These are phyloP conservation scores for Hylia prasina DNA, from an alignment of 2,113 vertebrate genomes.

Conservation along the genomic window DNA sequence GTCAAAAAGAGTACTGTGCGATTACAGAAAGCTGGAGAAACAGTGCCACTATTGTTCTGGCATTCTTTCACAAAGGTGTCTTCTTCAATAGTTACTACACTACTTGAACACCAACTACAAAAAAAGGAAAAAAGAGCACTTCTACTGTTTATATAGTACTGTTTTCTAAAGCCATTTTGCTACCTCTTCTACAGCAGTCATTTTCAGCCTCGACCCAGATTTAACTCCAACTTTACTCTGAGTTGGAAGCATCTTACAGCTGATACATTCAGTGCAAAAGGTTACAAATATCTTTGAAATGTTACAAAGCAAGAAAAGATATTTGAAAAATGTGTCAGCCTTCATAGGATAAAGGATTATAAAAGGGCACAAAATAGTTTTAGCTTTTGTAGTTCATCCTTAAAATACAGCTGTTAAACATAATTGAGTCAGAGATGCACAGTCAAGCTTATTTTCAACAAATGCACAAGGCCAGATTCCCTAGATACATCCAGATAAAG, in stretches of 20 bases:
- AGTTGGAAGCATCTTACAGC: conserved; percentile 26
- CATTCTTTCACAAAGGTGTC: background rate
- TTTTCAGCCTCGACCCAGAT: background rate
- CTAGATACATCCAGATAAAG: background rate
- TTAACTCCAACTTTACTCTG: conserved; percentile 30
- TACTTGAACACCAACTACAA: background rate
- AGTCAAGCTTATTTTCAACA: background rate
- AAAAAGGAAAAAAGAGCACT: too few relatives aligned
- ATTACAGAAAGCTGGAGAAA: background rate
- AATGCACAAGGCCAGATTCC: background rate
- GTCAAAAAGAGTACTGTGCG: background rate
- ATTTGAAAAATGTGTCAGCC: background rate
- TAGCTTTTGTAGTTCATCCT: background rate
- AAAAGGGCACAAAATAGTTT: conserved; percentile 7
- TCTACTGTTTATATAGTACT: background rate
- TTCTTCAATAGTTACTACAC: background rate
- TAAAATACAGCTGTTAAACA: background rate
- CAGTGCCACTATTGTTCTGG: background rate
- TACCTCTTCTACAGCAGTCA: background rate
- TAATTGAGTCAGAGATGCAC: background rate
- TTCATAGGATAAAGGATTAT: conserved; percentile 6
- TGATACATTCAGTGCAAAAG: conserved; percentile 22
- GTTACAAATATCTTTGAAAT: conserved; percentile 45
- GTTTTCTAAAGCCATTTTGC: background rate
- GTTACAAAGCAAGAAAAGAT: background rate